A percentile compares a stretch with the other conserved stretches of the same genome.
Conservation (phyloP, 2,113 vertebrate genomes). For the Chloropsis hardwickii region DNA sequence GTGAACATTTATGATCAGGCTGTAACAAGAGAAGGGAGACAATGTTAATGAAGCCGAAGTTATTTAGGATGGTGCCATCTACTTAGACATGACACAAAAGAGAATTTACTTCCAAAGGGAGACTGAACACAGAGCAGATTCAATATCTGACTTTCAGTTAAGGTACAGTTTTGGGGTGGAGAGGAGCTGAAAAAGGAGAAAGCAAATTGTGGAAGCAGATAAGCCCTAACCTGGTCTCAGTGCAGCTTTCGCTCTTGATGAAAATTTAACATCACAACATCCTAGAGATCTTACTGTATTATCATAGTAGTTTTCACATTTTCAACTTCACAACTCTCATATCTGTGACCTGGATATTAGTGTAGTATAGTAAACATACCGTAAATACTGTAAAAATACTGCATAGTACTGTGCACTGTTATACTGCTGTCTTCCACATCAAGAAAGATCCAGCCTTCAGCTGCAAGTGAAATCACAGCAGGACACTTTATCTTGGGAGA, state of each 20-base stretch:
- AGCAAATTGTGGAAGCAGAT: background rate
- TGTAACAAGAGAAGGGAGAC: slow-evolving; percentile 57
- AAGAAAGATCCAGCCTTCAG: background rate
- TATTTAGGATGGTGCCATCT: slow-evolving; percentile 49
- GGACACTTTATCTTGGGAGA: background rate
- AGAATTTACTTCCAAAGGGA: slow-evolving; percentile 49
- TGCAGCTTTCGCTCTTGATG: background rate
- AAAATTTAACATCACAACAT: background rate
- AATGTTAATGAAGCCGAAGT: slow-evolving; percentile 60
- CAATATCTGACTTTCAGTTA: background rate
- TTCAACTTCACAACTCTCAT: background rate
- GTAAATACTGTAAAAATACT: background rate
- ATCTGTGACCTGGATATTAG: background rate
- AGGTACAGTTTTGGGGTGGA: background rate
- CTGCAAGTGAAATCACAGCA: background rate
- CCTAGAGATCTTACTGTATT: background rate
- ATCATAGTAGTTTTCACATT: background rate
- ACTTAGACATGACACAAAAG: slow-evolving; percentile 10
- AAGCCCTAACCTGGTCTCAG: background rate
- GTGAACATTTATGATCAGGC: slow-evolving; percentile 66
- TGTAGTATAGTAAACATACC: background rate
- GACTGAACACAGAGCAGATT: background rate
- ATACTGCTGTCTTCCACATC: background rate
- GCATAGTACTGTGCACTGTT: background rate
- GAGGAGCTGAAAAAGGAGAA: background rate